These are phyloP conservation scores for Noctuana brunneofusca DNA, from an alignment of 2,888 invertebrate genomes.

Conservation along the genomic window DNA sequence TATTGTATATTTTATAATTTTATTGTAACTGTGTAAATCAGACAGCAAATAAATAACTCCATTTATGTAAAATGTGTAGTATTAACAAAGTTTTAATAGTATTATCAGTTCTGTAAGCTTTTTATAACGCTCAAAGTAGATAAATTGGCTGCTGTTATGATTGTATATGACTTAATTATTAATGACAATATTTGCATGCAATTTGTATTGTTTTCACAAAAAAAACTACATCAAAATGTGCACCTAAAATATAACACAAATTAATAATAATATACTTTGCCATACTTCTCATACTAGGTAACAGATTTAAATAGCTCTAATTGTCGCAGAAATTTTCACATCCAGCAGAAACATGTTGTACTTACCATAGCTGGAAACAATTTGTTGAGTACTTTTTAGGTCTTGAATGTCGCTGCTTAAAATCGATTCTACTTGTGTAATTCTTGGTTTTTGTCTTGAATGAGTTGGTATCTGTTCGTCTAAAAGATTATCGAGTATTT, in stretches of 20 bases:
- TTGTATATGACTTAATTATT: neutral
- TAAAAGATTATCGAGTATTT: conserved; percentile 60
- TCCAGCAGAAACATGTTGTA: neutral
- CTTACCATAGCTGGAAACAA: neutral
- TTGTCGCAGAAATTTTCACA: neutral
- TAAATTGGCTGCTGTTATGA: neutral
- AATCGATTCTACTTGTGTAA: neutral
- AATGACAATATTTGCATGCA: neutral
- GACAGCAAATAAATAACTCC: too few relatives aligned
- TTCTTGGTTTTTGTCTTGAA: neutral
- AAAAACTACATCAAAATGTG: neutral
- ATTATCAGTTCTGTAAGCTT: too few relatives aligned
- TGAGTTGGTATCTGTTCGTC: conserved; percentile 52
- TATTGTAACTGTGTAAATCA: neutral
- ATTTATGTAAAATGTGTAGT: too few relatives aligned
- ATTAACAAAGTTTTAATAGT: too few relatives aligned
- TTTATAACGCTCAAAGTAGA: too few relatives aligned
- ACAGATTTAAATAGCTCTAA: neutral
- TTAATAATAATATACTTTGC: neutral
- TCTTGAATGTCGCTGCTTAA: neutral
- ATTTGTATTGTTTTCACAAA: neutral
- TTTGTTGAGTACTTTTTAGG: neutral
- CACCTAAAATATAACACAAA: neutral
- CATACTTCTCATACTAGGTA: neutral
- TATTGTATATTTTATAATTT: neutral